phyloP scores from a whole-genome alignment of 2,113 vertebrate genomes.

The Miniopterus natalensis region DNA sequence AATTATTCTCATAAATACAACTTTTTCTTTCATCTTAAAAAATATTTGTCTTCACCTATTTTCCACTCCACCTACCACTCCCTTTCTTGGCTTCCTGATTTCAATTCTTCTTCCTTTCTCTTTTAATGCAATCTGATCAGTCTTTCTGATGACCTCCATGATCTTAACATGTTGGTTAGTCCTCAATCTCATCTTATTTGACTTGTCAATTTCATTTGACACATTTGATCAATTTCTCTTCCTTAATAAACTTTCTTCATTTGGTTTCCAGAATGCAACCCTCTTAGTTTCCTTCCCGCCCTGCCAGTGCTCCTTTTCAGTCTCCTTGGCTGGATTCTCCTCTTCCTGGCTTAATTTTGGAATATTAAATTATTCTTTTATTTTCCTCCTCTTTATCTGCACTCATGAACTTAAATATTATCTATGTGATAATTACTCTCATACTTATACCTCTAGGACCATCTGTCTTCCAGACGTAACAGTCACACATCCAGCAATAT shows the following conservation, averaged over 20 bases:
- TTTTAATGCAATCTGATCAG: not conserved
- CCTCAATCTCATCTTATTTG: not conserved
- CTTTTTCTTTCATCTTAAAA: slow-evolving; percentile 14
- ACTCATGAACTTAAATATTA: not conserved
- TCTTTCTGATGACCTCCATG: not conserved
- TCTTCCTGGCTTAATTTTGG: slow-evolving; percentile 16
- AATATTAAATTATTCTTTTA: not conserved
- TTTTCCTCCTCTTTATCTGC: not conserved
- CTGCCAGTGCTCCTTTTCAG: not conserved
- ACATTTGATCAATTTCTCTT: not conserved
- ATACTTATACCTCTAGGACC: not conserved
- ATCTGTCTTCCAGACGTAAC: not conserved
- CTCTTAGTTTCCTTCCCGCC: not conserved
- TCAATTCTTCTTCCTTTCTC: not conserved
- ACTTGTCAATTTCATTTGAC: not conserved
- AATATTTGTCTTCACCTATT: not conserved
- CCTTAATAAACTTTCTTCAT: not conserved
- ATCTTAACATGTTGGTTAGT: not conserved
- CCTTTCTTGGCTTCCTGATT: not conserved
- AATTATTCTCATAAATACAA: not conserved
- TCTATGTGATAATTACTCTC: not conserved
- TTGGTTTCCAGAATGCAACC: not conserved
- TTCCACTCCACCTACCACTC: not conserved
- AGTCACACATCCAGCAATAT: not conserved
- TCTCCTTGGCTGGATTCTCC: slow-evolving; percentile 4